Evolutionary conservation across 92 coral and sea anemone species (phyloP).

Genomic region (Plumapathes pennacea): DNA sequence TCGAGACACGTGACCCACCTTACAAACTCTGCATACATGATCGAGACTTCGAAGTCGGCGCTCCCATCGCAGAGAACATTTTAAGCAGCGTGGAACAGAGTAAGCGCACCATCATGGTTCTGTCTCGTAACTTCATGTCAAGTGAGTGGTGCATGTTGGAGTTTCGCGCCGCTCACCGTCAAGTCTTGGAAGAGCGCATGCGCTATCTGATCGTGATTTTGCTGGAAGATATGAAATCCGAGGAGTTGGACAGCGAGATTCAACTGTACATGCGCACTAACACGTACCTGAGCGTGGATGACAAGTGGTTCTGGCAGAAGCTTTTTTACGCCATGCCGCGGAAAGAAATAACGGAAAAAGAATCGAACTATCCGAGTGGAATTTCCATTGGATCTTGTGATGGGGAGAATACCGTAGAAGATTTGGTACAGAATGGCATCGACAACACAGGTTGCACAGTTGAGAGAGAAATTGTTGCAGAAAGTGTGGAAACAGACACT

Average conservation of each 20-base stretch:
- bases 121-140: slow-evolving; percentile 62
- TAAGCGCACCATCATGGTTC: slow-evolving; percentile 73
- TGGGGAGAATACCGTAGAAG: too few species aligned
- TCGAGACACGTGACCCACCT: slow-evolving; percentile 64
- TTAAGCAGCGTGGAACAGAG: slow-evolving; percentile 65
- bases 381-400: too few species aligned
- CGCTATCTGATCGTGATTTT: slow-evolving; percentile 69
- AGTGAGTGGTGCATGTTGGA: slow-evolving; percentile 91
- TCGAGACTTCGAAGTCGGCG: slow-evolving; percentile 78
- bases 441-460: too few species aligned
- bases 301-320: slow-evolving; percentile 87
- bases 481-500: too few species aligned
- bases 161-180: slow-evolving; percentile 84
- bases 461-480: too few species aligned
- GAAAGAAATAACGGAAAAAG: too few species aligned
- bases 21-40: slow-evolving; percentile 72
- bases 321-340: slow-evolving; percentile 71
- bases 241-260: slow-evolving; percentile 60
- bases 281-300: slow-evolving; percentile 59
- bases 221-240: slow-evolving; percentile 64
- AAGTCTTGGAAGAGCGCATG: slow-evolving; percentile 60
- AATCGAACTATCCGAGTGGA: too few species aligned
- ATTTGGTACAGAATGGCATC: too few species aligned
- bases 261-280: slow-evolving; percentile 73
- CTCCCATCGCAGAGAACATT: slow-evolving; percentile 67